Conservation (phyloP, 2,888 invertebrate species). For the Drosophila meridiana region DNA sequence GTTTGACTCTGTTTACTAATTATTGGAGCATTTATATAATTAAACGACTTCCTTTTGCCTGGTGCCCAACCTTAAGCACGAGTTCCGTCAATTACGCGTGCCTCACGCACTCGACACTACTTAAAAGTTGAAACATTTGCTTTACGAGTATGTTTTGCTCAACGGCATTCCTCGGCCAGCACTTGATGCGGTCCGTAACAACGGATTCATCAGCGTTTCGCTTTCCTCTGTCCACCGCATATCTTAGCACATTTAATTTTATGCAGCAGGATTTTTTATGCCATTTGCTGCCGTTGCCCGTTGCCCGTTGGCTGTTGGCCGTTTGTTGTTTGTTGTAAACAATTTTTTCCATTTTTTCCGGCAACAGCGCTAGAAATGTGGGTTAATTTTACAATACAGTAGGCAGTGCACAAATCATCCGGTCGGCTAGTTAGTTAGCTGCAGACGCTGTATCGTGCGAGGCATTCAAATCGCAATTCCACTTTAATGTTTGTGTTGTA, state of each 20-base stretch:
- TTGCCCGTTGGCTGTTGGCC: not conserved
- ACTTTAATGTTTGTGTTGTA: slow-evolving; percentile 53
- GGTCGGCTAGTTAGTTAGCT: slow-evolving; percentile 19
- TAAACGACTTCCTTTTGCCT: slow-evolving; percentile 25
- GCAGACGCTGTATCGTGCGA: slow-evolving; percentile 49
- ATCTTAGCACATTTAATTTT: slow-evolving; percentile 56
- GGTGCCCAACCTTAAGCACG: slow-evolving; percentile 27
- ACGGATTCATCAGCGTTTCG: slow-evolving; percentile 28
- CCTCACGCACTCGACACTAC: slow-evolving; percentile 36
- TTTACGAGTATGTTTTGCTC: slow-evolving; percentile 36
- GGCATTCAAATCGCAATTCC: slow-evolving; percentile 77
- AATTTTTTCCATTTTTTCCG: slow-evolving; percentile 53
- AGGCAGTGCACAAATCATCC: slow-evolving; percentile 57
- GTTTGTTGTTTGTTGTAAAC: slow-evolving; percentile 31
- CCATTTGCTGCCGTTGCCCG: slow-evolving; percentile 18
- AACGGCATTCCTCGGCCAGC: slow-evolving; percentile 56
- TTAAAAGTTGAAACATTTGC: slow-evolving; percentile 39
- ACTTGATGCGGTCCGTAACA: slow-evolving; percentile 36
- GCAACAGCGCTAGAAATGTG: slow-evolving; percentile 47
- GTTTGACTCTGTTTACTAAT: not conserved
- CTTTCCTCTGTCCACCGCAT: slow-evolving; percentile 29
- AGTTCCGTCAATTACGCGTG: slow-evolving; percentile 48
- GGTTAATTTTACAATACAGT: slow-evolving; percentile 44
- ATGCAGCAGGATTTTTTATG: slow-evolving; percentile 59
- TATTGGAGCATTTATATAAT: slow-evolving; percentile 5